A percentile compares a stretch with the other conserved stretches of the same genome.
Evolutionary conservation across 30 jellyfish, hydroid and myxozoan species (phyloP).

Genomic region (Nemopilema nomurai): DNA sequence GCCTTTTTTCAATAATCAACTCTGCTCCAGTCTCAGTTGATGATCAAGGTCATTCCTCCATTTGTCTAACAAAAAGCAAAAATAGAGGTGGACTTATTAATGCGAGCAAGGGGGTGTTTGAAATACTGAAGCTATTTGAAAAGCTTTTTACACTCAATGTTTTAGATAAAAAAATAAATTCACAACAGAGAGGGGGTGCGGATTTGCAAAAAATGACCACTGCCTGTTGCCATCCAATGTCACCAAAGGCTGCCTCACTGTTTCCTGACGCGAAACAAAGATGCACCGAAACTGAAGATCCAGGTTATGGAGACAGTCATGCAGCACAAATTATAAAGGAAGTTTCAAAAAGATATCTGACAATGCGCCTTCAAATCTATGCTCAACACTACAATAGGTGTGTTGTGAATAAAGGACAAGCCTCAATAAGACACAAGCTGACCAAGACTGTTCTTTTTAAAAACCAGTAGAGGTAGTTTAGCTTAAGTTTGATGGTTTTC

Average conservation of each 20-base stretch:
- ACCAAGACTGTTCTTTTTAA: constrained; percentile 45
- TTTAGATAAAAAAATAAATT: not conserved
- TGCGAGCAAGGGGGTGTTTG: constrained; percentile 38
- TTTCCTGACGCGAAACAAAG: no score
- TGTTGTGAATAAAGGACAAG: constrained; percentile 35
- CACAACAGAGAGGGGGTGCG: constrained; percentile 16
- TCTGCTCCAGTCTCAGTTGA: constrained; percentile 5
- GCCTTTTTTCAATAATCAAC: not conserved
- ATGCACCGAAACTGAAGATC: no score
- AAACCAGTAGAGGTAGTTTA: constrained; percentile 30
- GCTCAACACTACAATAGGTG: constrained; percentile 33
- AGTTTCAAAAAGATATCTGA: constrained; percentile 8
- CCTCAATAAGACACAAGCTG: constrained; percentile 52
- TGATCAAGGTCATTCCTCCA: not conserved
- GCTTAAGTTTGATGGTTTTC: constrained; percentile 7
- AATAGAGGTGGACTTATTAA: constrained; percentile 28
- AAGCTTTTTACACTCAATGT: constrained; percentile 24
- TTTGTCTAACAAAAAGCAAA: constrained; percentile 3
- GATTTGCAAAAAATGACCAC: constrained; percentile 26
- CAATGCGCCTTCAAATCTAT: not conserved
- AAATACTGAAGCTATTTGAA: constrained; percentile 34
- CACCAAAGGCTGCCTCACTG: constrained; percentile 14
- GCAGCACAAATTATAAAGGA: constrained; percentile 14
- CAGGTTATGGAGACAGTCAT: constrained; percentile 8
- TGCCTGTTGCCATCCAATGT: not conserved